Evolutionary conservation across 1,140 invertebrate species (phyloP), one percentile per base, ranked within the genome.

Genomic region (Dinoponera quadriceps): DNA sequence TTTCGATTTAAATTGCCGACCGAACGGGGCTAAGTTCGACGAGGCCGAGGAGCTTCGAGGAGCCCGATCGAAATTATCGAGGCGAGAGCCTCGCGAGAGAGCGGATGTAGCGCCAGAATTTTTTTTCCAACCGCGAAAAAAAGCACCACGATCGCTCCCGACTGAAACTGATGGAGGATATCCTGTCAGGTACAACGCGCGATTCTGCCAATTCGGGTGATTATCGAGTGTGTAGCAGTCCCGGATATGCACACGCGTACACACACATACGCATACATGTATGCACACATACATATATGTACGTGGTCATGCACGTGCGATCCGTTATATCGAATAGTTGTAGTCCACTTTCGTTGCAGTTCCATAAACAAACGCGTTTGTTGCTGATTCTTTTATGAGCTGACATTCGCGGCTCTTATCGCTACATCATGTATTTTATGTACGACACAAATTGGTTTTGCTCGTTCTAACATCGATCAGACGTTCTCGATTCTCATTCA

Each of bases 161-260:
- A 13, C 20, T 44, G 22, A 80, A 57, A 75, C 74, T 80, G 77
- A 89, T 86, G 87, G 72, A 68, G 66, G 59, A 89, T 89, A 86
- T 89, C 84, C 88, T 89, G 84, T 77, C 74, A 69, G 71, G 54
- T 84, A 63, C 57, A 74, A 75, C 60, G 16, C 49, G 57, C 38
- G 75, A 60, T 57, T 85, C 49, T 2, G 55, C 69, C 68, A 69
- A 82, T 87, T 85, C 66, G 33, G 25, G 48, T 71, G 57, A 69
- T 84, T 75, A 69, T 81, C 38, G 74, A 81, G 55, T 62, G 33
- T 81, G 82, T 80, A 77, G 59, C 80, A 20, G 44, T 49, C 49
- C 38, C 54, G 20, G 49, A 55, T 48, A 54, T 72, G 48, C 48
- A 20, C 5, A 7, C 25, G 29, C 22, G 22, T 20, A 22, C 2